Base-by-base conservation (phyloP, 2,797 vertebrate species). In the Notoglanidium macrostoma region DNA sequence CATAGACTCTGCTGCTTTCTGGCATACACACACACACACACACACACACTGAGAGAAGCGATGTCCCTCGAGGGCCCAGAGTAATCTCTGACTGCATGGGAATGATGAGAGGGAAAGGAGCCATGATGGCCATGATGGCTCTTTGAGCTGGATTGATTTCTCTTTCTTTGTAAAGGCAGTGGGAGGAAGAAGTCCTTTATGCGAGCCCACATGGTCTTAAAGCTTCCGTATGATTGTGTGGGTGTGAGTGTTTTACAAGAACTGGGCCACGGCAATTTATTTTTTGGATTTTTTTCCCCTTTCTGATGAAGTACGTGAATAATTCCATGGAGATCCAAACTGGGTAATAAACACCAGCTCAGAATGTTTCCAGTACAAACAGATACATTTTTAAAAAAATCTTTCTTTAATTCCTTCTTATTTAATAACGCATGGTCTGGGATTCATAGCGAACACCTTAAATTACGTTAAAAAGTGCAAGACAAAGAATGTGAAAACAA, bases 61-160 rank as follows among this genome's bases (percentile, higher is more conserved):
- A 89, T 79, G 90, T 92, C 91, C 92, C 83, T 79, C 68, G 90
- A 92, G 89, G 94, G 93, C 92, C 93, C 88, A 90, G 89, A 92
- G 93, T 93, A 94, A 94, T 95, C 94, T 94, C 90, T 87, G 92
- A 89, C 86, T 93, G 93, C 92, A 93, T 91, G 92, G 90, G 92
- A 94, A 93, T 91, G 23, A 90, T 94, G 94, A 94, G 93, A 85
- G 77, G 77, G 78, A 93, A 91, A 93, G 92, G 91, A 85, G 84
- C 57, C 32, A 78, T 55, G 84, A 85, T 85, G 74, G 92, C 93
- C 91, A 91, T 80, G 89, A 93, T 87, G 86, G 90, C 91, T 94
- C 92, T 94, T 95, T 95, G 92, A 94, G 94, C 92, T 92, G 90
- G 93, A 94, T 94, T 94, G 92, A 94, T 95, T 94, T 94, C 81